These are phyloP conservation scores for Sturnira hondurensis DNA, from an alignment of 2,113 vertebrate genomes.

Conservation along the genomic window DNA sequence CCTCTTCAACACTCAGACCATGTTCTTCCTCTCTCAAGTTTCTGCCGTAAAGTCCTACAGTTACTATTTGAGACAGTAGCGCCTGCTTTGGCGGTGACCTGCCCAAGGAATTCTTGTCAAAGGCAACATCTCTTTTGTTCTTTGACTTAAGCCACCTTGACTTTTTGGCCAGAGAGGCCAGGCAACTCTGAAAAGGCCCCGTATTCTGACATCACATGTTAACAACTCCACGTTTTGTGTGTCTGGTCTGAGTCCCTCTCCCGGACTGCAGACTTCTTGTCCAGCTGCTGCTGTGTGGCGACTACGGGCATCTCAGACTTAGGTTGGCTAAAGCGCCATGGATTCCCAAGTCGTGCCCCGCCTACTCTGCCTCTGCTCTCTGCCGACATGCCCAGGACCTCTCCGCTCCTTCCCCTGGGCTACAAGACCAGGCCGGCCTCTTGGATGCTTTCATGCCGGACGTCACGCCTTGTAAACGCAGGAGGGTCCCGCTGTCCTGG, in stretches of 20 bases:
- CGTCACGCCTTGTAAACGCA: background rate
- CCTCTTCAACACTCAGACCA: background rate
- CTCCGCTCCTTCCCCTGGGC: background rate
- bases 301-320: background rate
- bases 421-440: background rate
- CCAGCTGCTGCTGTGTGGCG: background rate
- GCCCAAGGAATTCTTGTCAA: background rate
- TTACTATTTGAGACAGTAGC: background rate
- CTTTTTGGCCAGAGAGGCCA: background rate
- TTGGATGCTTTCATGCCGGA: background rate
- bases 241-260: background rate
- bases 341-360: background rate
- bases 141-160: background rate
- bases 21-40: background rate
- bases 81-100: background rate
- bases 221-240: background rate
- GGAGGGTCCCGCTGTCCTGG: background rate
- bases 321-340: background rate
- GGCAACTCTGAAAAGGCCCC: background rate
- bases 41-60: background rate
- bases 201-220: background rate
- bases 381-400: background rate
- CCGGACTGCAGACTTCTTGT: background rate
- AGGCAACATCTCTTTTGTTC: background rate
- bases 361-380: background rate